These are phyloP conservation scores for Chauna torquata DNA, from an alignment of 2,113 vertebrate genomes.

Conservation along the genomic window DNA sequence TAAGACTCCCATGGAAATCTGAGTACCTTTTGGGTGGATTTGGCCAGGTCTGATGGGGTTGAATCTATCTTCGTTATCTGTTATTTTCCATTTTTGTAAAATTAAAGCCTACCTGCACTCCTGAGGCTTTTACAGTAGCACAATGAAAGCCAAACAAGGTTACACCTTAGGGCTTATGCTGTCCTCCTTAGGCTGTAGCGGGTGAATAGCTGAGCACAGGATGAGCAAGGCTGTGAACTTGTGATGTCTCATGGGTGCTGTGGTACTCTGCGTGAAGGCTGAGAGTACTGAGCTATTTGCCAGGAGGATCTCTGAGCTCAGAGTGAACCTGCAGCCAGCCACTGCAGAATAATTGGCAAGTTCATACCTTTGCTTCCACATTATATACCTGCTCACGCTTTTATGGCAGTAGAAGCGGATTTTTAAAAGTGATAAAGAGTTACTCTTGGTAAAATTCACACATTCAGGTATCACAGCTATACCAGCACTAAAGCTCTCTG, in stretches of 20 bases:
- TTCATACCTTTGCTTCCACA: neutral
- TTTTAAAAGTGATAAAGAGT: neutral
- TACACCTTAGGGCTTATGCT: neutral
- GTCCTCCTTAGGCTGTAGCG: neutral
- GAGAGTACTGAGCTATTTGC: neutral
- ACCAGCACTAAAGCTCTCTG: neutral
- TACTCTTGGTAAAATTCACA: neutral
- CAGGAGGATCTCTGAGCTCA: neutral
- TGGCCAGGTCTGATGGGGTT: neutral
- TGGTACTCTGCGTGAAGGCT: accelerated
- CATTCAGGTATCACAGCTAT: neutral
- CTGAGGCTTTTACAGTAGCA: neutral
- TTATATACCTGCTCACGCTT: neutral
- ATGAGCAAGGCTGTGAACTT: neutral
- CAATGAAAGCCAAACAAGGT: neutral
- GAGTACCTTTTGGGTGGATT: neutral
- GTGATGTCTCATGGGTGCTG: neutral
- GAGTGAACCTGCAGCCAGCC: neutral
- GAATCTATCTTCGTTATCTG: neutral
- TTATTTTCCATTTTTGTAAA: neutral
- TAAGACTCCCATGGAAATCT: neutral
- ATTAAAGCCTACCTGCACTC: neutral
- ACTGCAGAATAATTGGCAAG: neutral
- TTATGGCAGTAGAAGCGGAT: neutral
- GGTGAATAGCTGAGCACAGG: neutral